Base-by-base conservation (phyloP, 2,888 invertebrate genomes). In the Bursaphelenchus okinawaensis region DNA sequence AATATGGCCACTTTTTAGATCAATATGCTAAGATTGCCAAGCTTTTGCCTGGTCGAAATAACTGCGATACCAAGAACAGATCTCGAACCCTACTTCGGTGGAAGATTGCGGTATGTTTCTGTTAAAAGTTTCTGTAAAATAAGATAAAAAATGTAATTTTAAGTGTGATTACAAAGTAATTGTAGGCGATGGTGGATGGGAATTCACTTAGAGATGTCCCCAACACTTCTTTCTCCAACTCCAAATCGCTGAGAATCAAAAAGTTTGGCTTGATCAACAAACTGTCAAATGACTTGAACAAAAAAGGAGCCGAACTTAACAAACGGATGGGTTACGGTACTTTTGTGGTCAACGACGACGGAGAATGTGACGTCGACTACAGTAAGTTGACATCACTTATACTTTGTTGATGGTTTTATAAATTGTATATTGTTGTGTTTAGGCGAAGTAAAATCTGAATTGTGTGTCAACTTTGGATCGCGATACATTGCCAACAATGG, bases 1-100 rank as follows among this genome's bases (percentile, higher is more conserved):
- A n/a, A n/a, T n/a, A n/a, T n/a, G n/a, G n/a, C 16, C 19, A 23
- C 8, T 31, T 52, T 66, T 26, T 54, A 63, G 70, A 62, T 87
- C 58, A 66, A 22, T 75, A 63, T 64, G 62, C 71, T 22, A 69
- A 68, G 50, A 67, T 75, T 16, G 57, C 71, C 16, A 64, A 63
- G 19, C 31, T 75, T n/a, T 28, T 75, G 24, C 66, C 67, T n/a
- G 76, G 76, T 8, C 56, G 76, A 51, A 72, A 65, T 31, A 66
- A 57, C 12, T 55, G 57, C 9, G 61, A 66, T 27, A 69, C 67
- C 20, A 64, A 66, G 54, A 58, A 52, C 28, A 67, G 74, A 19
- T 63, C 67, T 52, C 66, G 68, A n/a, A 58, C 67, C 1, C 64
- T 75, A 7, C 50, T 72, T 26, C 57, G 57, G 20, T 69, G 59